phyloP scores from a whole-genome alignment of 2,113 vertebrate genomes.

The Shinisaurus crocodilurus region DNA sequence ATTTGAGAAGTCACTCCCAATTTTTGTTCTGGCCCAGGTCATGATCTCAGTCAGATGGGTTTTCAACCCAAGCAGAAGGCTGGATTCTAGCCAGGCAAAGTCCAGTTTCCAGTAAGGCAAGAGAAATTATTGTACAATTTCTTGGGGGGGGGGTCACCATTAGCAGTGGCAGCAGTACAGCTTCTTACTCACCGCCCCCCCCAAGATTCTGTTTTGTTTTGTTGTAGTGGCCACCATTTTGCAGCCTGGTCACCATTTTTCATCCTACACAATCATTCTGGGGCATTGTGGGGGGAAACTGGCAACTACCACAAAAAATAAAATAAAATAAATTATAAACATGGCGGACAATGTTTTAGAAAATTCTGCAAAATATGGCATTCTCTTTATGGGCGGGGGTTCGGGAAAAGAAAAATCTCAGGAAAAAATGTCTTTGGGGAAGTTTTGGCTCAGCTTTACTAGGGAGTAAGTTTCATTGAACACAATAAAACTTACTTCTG shows the following conservation, averaged over 20 bases:
- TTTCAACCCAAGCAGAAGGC: not conserved
- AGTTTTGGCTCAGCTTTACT: not conserved
- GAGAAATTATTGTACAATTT: not conserved
- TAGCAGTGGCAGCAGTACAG: no score
- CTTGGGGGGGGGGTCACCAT: not conserved
- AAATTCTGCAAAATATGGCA: not conserved
- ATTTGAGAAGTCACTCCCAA: not conserved
- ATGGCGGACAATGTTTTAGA: not conserved
- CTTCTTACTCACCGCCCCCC: no score
- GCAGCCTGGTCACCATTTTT: no score
- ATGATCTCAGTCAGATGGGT: not conserved
- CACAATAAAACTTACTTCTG: not conserved
- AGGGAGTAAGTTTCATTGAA: not conserved
- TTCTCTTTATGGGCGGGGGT: not conserved
- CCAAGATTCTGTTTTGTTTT: no score
- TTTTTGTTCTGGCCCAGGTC: not conserved
- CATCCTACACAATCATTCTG: not conserved
- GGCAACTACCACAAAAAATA: not conserved
- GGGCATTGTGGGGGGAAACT: not conserved
- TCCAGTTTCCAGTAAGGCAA: not conserved
- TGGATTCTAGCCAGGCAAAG: not conserved
- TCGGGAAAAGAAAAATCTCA: not conserved
- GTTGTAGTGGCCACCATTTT: no score
- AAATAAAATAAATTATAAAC: not conserved
- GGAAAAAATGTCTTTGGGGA: not conserved